Evolutionary conservation across 2,888 invertebrate species (phyloP), one percentile per base, ranked within the genome.

Genomic region (Timema podura): DNA sequence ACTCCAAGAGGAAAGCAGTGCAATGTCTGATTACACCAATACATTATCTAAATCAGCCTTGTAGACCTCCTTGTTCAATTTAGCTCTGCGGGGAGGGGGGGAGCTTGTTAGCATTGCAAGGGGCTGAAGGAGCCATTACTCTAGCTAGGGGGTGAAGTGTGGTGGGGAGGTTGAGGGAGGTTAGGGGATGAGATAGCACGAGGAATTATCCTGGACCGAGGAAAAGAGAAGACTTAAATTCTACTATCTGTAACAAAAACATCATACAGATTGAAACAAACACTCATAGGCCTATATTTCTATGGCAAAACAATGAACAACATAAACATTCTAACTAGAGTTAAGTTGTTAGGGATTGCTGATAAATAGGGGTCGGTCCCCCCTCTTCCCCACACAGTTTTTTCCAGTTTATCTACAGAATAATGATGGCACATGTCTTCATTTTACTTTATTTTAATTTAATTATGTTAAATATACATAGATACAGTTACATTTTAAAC

Each of bases 11-110:
- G 30, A 30, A 30, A 30, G 30, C 30, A 30, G 30, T 16, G 59
- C 61, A 11, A 61, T 44, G 67, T 67, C 67, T 72, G 71, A 73
- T 72, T 72, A 67, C 68, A 46, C 72, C 68, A 72, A 73, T 71
- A 67, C 73, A 74, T 74, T 73, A 74, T 71, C 70, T 69, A 66
- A 71, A 70, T 70, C 70, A 64, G 72, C 65, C 54, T 68, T 71
- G 68, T 68, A 68, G 70, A 72, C 68, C 73, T 61, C 70, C 30
- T 30, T 61, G 68, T 54, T 69, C 71, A 67, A 71, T 64, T 69
- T 73, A 51, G 65, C 66, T 64, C 65, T 46, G 67, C 54, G 54
- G 51, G 49, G 65, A 48, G 2, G 44, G 61, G 5, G 61, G 61
- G 30, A 44, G 15, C 61, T 61, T 61, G 61, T 61, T 61, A 61